Percentiles rank a stretch among this genome's conserved stretches.
phyloP scores from a whole-genome alignment of 1,140 invertebrate genomes.

The Archegozetes longisetosus region DNA sequence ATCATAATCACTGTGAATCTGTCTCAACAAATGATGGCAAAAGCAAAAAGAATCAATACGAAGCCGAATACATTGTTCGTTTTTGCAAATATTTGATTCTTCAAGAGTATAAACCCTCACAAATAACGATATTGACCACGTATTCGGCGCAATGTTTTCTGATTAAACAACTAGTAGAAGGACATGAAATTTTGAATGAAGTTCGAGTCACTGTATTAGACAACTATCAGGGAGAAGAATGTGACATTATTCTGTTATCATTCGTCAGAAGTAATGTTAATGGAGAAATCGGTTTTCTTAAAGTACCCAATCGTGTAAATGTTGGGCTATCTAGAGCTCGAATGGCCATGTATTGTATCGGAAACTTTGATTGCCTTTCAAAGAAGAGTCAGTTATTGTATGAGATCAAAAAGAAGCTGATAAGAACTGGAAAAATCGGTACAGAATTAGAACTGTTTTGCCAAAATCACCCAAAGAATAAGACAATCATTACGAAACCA shows the following conservation, averaged over 20 bases:
- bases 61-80: constrained; percentile 38
- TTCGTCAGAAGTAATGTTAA: constrained; percentile 54
- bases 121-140: constrained; percentile 48
- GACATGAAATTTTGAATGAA: constrained; percentile 35
- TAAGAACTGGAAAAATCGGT: background rate
- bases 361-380: constrained; percentile 40
- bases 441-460: background rate
- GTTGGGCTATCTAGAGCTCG: constrained; percentile 65
- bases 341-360: constrained; percentile 46
- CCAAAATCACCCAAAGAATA: background rate
- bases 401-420: background rate
- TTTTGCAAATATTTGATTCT: constrained; percentile 42
- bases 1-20: constrained; percentile 2
- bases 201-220: constrained; percentile 36
- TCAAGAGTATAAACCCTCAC: constrained; percentile 38
- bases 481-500: background rate
- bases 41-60: constrained; percentile 35
- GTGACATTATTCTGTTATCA: constrained; percentile 62
- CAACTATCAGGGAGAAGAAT: constrained; percentile 72
- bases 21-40: background rate
- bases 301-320: constrained; percentile 55
- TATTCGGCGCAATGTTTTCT: constrained; percentile 40
- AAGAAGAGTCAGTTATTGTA: background rate
- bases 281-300: constrained; percentile 57
- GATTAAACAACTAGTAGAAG: constrained; percentile 13